These are phyloP conservation scores for Pitangus sulphuratus DNA, from an alignment of 2,797 vertebrate species.

Conservation along the genomic window DNA sequence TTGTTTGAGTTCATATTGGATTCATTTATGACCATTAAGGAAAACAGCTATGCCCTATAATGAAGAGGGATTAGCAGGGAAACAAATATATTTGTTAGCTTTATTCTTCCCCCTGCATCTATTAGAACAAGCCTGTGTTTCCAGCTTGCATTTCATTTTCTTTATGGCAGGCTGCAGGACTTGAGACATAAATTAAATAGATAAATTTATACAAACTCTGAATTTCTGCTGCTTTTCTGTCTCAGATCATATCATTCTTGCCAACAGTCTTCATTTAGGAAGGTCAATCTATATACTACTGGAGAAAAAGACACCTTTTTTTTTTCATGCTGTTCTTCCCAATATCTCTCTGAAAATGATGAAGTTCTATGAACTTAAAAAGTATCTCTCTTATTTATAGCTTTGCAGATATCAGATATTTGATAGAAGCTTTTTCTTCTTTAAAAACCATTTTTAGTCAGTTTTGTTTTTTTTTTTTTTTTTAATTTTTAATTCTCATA, in stretches of 20 bases:
- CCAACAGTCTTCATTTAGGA: constrained; percentile 31
- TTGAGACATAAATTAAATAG: constrained; percentile 38
- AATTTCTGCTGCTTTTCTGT: constrained; percentile 16
- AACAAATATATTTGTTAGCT: constrained; percentile 64
- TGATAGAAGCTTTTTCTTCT: not conserved
- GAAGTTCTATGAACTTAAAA: not conserved
- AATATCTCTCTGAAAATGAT: not conserved
- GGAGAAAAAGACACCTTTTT: constrained; percentile 12
- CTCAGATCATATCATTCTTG: constrained; percentile 19
- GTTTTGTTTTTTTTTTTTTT: too few species aligned
- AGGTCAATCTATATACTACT: constrained; percentile 27
- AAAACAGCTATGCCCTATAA: constrained; percentile 63
- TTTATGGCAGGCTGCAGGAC: constrained; percentile 47
- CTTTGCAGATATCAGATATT: not conserved
- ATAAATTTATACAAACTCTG: constrained; percentile 23
- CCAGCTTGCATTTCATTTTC: constrained; percentile 54
- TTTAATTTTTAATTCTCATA: not conserved
- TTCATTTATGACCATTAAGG: constrained; percentile 68
- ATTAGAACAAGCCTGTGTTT: constrained; percentile 46
- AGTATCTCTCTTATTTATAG: constrained; percentile 17
- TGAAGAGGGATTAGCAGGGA: constrained; percentile 57
- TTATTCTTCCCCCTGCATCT: constrained; percentile 54
- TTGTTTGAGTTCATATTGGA: constrained; percentile 50
- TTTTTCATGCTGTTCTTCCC: not conserved
- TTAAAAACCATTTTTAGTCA: not conserved